Percentiles rank a stretch among this genome's conserved stretches.
Conservation (phyloP, 2,888 invertebrate genomes). For the Biston stratarius region DNA sequence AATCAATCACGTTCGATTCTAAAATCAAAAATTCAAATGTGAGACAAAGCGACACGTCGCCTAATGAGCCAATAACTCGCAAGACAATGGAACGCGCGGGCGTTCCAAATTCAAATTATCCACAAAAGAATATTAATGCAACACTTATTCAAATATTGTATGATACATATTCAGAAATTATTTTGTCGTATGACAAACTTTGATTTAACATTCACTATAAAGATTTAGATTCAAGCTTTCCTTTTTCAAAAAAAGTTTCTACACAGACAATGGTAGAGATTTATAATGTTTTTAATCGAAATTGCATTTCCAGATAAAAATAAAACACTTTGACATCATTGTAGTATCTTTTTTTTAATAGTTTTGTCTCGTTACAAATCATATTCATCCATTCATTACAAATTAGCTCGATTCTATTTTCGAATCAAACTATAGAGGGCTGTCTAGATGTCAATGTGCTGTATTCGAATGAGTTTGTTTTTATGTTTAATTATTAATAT, state of each 20-base stretch:
- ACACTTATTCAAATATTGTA: slow-evolving; percentile 84
- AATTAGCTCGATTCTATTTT: slow-evolving; percentile 50
- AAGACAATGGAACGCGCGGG: slow-evolving; percentile 83
- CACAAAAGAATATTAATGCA: slow-evolving; percentile 86
- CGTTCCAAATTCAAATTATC: slow-evolving; percentile 82
- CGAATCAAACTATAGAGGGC: slow-evolving; percentile 62
- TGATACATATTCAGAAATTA: slow-evolving; percentile 82
- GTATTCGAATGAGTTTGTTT: slow-evolving; percentile 77
- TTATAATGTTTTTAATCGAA: no score
- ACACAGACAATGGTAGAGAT: neutral
- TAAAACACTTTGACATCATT: neutral
- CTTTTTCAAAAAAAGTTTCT: neutral
- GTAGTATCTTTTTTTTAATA: neutral
- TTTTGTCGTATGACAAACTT: slow-evolving; percentile 74
- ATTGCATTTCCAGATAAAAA: no score
- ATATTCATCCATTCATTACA: slow-evolving; percentile 5
- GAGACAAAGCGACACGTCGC: slow-evolving; percentile 77
- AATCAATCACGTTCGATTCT: slow-evolving; percentile 80
- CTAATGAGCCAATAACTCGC: slow-evolving; percentile 86
- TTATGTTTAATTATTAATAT: slow-evolving; percentile 68
- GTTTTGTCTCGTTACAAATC: neutral
- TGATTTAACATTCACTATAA: slow-evolving; percentile 52
- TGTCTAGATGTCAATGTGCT: slow-evolving; percentile 68
- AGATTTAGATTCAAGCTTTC: neutral
- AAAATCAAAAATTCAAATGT: slow-evolving; percentile 84